Base-by-base conservation (phyloP, 2,888 invertebrate species). In the Rhamnusium bicolor region DNA sequence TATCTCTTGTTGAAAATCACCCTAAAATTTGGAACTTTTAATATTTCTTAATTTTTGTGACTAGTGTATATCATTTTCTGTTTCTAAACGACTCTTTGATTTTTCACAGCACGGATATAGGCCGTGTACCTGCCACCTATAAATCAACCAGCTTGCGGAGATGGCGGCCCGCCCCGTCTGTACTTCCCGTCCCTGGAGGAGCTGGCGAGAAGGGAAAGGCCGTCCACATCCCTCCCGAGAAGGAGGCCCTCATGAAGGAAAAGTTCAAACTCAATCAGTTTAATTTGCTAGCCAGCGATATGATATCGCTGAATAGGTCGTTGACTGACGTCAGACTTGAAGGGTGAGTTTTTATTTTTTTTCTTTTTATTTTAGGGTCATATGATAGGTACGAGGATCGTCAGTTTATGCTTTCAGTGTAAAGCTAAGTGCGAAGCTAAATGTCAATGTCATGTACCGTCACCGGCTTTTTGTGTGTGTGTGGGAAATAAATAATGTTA, bases 251-350 rank as follows among this genome's bases (percentile, higher is more conserved):
- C 70, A 96, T 98, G 92, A 94, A 97, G 89, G 97, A 98, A 84
- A 95, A 96, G 87, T 99, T 99, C 89, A 97, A 98, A 88, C 93
- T 98, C 85, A 99, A 99, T 90, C 99, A 99, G 90, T 99, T 99
- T 90, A 99, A 99, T 90, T 90, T 99, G 81, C 90, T 98, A 88
- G 99, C 99, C 80, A 98, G 98, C 88, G 98, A 99, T 88, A 95
- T 96, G 93, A 98, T 99, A 85, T 97, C 98, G 75, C 89, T 99
- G 76, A 99, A 99, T 90, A 91, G 99, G 84, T 97, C 97, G 6
- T 91, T 99, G 70, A 94, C 96, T 24, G 99, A 99, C 89, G 97
- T 98, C 78, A 90, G 99, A 85, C 92, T 98, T 86, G 94, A 95
- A 79, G 96, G 96, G 95, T 98, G 89, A 80, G 81, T 78, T 29